Percentiles rank a stretch among this genome's conserved stretches.
Conservation (phyloP, 2,113 vertebrate species). For the Vulpes lagopus region DNA sequence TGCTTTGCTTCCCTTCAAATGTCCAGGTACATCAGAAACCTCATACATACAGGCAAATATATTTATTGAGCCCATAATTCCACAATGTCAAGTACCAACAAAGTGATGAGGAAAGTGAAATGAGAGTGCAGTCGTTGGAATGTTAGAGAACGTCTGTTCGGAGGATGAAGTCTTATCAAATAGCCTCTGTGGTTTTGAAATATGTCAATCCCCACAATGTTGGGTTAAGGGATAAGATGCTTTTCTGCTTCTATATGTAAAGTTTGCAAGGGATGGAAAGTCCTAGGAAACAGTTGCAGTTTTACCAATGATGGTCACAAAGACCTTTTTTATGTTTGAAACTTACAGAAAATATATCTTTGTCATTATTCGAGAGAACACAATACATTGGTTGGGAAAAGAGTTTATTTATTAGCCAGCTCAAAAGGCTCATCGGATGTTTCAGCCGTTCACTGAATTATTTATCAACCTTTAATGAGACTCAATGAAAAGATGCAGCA, state of each 20-base stretch:
- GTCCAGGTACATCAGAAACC: not conserved
- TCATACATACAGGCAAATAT: not conserved
- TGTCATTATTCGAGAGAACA: not conserved
- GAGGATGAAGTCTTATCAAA: not conserved
- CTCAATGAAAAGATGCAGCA: not conserved
- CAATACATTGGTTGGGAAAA: not conserved
- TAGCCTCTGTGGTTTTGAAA: not conserved
- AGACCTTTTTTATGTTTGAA: not conserved
- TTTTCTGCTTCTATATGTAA: not conserved
- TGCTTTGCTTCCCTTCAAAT: not conserved
- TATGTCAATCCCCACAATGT: not conserved
- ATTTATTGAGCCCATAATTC: not conserved
- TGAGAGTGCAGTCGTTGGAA: not conserved
- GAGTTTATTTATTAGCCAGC: not conserved
- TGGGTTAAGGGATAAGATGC: not conserved
- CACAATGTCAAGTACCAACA: not conserved
- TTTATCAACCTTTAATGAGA: not conserved
- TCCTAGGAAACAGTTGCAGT: not conserved
- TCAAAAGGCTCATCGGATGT: not conserved
- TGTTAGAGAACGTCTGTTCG: not conserved
- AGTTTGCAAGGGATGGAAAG: not conserved
- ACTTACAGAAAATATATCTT: not conserved
- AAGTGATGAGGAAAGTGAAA: not conserved
- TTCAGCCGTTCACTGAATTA: not conserved
- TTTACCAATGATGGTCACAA: not conserved